Evolutionary conservation across 2,113 vertebrate genomes (phyloP).

Genomic region (Jaculus jaculus): DNA sequence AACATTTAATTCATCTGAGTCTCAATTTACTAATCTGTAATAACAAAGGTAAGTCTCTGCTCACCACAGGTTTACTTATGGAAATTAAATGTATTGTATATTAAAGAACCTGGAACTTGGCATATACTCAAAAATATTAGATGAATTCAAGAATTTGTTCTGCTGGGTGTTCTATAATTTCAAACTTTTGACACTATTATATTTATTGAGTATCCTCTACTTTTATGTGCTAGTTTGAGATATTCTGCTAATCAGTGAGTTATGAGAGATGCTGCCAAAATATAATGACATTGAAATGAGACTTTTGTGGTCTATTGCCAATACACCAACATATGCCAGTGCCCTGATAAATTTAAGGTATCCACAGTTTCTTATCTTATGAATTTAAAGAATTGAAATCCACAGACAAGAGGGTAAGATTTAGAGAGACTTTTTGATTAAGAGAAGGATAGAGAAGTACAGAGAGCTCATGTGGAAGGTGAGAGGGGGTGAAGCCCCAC

Average conservation of each 20-base stretch:
- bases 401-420: too few species aligned
- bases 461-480: too few species aligned
- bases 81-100: not conserved
- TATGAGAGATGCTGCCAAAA: not conserved
- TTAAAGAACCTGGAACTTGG: not conserved
- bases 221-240: not conserved
- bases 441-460: too few species aligned
- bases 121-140: not conserved
- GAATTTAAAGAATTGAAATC: too few species aligned
- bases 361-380: too few species aligned
- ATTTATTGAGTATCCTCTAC: not conserved
- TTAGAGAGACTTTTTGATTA: too few species aligned
- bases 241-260: not conserved
- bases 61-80: not conserved
- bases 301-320: too few species aligned
- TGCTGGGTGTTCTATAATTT: not conserved
- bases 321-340: too few species aligned
- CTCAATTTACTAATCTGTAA: not conserved
- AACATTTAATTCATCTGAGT: not conserved
- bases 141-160: not conserved
- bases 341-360: too few species aligned
- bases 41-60: not conserved
- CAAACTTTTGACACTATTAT: not conserved
- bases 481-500: too few species aligned
- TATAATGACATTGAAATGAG: not conserved